phyloP scores from a whole-genome alignment of 2,113 vertebrate genomes.

The Cervus canadensis region DNA sequence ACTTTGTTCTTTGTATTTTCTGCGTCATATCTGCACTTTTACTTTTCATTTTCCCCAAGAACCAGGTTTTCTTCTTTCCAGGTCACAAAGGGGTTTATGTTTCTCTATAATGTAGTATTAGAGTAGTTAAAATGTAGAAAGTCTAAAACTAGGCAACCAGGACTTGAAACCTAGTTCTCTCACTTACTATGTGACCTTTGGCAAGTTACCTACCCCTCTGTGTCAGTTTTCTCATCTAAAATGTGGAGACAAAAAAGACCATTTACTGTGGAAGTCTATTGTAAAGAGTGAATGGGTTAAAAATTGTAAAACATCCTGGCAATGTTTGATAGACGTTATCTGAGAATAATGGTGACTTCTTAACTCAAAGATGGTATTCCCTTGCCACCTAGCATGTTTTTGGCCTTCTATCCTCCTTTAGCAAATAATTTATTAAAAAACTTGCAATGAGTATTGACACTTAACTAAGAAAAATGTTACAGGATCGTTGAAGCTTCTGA shows the following conservation, averaged over 20 bases:
- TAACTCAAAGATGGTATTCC: neutral
- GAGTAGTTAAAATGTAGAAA: neutral
- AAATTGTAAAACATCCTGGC: neutral
- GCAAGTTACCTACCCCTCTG: neutral
- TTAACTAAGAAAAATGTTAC: neutral
- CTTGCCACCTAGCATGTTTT: neutral
- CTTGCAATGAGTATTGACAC: neutral
- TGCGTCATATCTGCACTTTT: neutral
- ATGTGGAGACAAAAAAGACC: neutral
- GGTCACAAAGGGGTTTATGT: neutral
- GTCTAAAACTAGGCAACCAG: neutral
- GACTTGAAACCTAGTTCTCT: neutral
- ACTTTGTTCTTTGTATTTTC: neutral
- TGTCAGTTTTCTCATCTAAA: neutral
- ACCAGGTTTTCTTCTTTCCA: neutral
- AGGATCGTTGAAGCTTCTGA: neutral
- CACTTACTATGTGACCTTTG: neutral
- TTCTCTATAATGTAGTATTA: neutral
- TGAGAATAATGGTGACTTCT: neutral
- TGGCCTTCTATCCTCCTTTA: neutral
- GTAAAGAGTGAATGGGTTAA: neutral
- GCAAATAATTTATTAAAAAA: neutral
- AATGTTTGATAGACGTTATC: neutral
- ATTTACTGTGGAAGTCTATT: neutral
- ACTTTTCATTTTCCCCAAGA: neutral